These are phyloP conservation scores for Sarcophaga bullata DNA, from an alignment of 1,140 invertebrate genomes.

Conservation along the genomic window DNA sequence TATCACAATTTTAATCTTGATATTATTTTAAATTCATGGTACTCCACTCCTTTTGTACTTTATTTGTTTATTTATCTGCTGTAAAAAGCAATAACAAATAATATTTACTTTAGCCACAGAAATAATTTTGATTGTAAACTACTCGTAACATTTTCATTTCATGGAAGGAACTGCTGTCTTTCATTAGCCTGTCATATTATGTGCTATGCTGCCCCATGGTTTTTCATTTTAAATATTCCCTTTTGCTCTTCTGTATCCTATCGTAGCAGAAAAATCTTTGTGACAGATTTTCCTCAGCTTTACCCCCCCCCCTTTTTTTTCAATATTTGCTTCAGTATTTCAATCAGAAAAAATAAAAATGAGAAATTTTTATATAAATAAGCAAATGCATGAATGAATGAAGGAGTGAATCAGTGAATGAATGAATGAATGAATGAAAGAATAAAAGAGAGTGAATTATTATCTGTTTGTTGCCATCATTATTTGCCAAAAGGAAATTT, in stretches of 20 bases:
- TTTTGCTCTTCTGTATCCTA: background rate
- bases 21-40: slow-evolving; percentile 1
- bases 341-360: background rate
- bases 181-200: background rate
- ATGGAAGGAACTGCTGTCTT: background rate
- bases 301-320: background rate
- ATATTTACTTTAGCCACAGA: background rate
- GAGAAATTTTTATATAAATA: no score
- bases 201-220: background rate
- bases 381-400: background rate
- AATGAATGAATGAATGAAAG: background rate
- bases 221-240: background rate
- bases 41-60: background rate
- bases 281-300: slow-evolving; percentile 13
- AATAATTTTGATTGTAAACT: no score
- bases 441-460: slow-evolving; percentile 3
- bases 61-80: background rate
- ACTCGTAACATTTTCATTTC: no score
- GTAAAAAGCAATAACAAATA: background rate
- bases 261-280: background rate
- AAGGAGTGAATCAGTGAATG: no score
- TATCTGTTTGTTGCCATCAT: slow-evolving; percentile 4
- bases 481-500: slow-evolving; percentile 16
- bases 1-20: slow-evolving; percentile 3
- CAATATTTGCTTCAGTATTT: background rate